A percentile compares a stretch with the other conserved stretches of the same genome.
Evolutionary conservation across 2,113 vertebrate genomes (phyloP).

Genomic region (Polypterus bichir): DNA sequence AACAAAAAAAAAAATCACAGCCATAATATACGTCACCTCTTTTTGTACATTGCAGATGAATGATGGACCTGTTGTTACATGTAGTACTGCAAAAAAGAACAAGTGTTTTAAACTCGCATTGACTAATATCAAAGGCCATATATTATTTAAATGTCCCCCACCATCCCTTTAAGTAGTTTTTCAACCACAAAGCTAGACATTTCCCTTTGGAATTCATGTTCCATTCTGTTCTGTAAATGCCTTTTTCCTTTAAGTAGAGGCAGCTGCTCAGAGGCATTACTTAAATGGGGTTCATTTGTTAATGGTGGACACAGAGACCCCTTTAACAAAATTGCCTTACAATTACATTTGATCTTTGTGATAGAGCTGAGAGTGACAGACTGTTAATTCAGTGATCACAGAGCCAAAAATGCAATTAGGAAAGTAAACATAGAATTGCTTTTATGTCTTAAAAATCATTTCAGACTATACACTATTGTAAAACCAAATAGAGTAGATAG

Average conservation of each 20-base stretch:
- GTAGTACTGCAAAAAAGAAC: slow-evolving; percentile 50
- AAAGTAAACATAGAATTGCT: no score
- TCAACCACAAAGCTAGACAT: neutral
- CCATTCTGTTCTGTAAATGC: neutral
- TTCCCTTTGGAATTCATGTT: neutral
- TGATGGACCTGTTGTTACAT: slow-evolving; percentile 47
- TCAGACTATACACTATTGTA: no score
- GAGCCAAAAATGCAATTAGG: no score
- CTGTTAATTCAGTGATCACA: neutral
- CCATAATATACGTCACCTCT: slow-evolving; percentile 52
- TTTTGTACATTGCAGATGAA: slow-evolving; percentile 59
- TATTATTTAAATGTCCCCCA: neutral
- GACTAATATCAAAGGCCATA: neutral
- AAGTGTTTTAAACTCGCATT: neutral
- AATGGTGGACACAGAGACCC: neutral
- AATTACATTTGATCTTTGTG: neutral
- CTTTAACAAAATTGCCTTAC: neutral
- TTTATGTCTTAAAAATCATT: no score
- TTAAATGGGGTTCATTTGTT: neutral
- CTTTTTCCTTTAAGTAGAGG: neutral
- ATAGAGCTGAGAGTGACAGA: neutral
- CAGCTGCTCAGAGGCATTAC: neutral
- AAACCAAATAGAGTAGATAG: no score
- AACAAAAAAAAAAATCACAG: neutral
- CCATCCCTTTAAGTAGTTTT: neutral